Base-by-base conservation (phyloP, 2,113 vertebrate species). In the Prietella phreatophila region DNA sequence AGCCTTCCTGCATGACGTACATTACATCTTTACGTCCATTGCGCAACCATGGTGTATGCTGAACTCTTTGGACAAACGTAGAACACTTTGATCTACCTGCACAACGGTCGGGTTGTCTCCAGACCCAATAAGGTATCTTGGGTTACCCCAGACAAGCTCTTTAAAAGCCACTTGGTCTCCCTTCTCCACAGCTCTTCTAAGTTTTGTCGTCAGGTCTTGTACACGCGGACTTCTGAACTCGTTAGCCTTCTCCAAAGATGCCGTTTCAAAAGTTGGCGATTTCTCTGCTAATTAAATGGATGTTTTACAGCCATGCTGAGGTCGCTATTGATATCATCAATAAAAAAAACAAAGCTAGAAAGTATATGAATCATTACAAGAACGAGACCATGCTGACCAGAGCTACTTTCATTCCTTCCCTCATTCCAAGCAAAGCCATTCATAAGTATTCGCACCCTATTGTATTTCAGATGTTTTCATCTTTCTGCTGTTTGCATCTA, bases 91-190 rank as follows among this genome's bases (percentile, higher is more conserved):
- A 9, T 27, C 9, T 61, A 99, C 98, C 96, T 99, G 98, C 1
- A 99, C 96, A 7, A 99, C 93, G 0, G 98, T 99, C 13, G 98
- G 98, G 89, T 99, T 99, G 93, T 99, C 98, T 30, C 98, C 98
- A 0, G 98, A 99, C 9, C 98, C 98, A 5, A 99, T 99, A 20
- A 99, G 97, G 87, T 99, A 99, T 47, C 98, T 96, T 19, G 98
- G 98, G 81, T 99, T 99, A 89, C 94, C 96, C 97, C 96, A 97
- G 65, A 98, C 95, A 0, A 99, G 96, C 0, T 98, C 96, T 0
- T 88, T 93, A 87, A 99, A 98, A 0, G 94, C 87, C 2, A 82
- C 83, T 75, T 91, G 93, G 0, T 99, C 97, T 50, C 98, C 97
- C 47, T 95, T 97, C 93, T 99, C 98, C 0, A 98, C 97, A 14